phyloP scores from a whole-genome alignment of 2,113 vertebrate species.

The Meleagris gallopavo region DNA sequence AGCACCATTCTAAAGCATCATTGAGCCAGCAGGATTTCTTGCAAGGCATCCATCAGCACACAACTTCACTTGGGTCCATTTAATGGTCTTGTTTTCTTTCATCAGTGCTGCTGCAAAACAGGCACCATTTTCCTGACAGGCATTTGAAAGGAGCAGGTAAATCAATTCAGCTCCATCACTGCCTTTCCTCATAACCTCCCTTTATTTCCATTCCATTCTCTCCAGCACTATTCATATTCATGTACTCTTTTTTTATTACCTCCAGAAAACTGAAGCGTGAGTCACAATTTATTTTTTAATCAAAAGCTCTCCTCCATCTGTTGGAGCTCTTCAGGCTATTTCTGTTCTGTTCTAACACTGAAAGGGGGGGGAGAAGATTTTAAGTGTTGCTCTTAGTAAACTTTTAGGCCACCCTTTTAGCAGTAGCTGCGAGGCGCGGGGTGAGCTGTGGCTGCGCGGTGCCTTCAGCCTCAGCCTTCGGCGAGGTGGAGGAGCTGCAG shows the following conservation, averaged over 20 bases:
- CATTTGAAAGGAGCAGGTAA: slow-evolving; percentile 5
- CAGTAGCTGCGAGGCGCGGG: neutral
- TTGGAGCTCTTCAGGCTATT: slow-evolving; percentile 32
- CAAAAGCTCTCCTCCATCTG: slow-evolving; percentile 49
- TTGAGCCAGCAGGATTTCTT: neutral
- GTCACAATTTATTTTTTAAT: slow-evolving; percentile 61
- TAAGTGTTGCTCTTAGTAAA: neutral
- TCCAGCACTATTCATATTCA: slow-evolving; percentile 5
- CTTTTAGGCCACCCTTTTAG: slow-evolving; percentile 7
- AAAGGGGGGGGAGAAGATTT: neutral
- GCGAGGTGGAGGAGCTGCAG: slow-evolving; percentile 29
- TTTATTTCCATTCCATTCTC: slow-evolving; percentile 21
- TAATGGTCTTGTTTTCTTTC: slow-evolving; percentile 8
- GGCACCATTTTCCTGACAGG: slow-evolving; percentile 8
- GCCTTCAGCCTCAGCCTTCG: slow-evolving; percentile 7
- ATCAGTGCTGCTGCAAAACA: neutral
- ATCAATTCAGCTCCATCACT: neutral
- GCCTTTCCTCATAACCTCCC: slow-evolving; percentile 2
- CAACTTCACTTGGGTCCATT: neutral
- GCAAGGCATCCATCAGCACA: neutral
- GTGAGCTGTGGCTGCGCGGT: neutral
- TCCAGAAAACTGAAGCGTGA: slow-evolving; percentile 35
- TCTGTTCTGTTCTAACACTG: neutral
- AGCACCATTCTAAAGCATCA: neutral
- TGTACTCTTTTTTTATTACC: slow-evolving; percentile 2